Evolutionary conservation across 1,140 invertebrate genomes (phyloP).

Genomic region (Pachyrhynchus sulphureomaculatus): DNA sequence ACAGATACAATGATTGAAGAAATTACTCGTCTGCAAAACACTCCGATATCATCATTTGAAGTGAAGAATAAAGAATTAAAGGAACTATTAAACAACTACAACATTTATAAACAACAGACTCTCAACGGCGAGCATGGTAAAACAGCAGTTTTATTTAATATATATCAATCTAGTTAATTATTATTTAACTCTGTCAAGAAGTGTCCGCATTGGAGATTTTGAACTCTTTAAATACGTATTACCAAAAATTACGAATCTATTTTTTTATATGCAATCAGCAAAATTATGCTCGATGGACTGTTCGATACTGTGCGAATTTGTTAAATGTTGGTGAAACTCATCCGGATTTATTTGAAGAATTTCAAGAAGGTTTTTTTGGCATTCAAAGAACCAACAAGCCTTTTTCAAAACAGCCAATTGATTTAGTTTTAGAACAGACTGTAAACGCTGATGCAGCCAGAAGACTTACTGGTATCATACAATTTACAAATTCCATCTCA

Average conservation of each 20-base stretch:
- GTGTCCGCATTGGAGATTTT: conserved; percentile 42
- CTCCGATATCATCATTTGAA: background rate
- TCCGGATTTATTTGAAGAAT: conserved; percentile 15
- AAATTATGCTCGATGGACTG: conserved; percentile 9
- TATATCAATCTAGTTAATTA: conserved; percentile 42
- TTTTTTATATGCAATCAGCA: conserved; percentile 21
- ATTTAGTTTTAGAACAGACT: conserved; percentile 37
- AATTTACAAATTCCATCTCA: conserved; percentile 38
- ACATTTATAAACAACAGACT: conserved; percentile 34
- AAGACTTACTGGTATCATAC: conserved; percentile 32
- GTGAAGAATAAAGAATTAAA: conserved; percentile 16
- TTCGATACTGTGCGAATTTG: conserved; percentile 17
- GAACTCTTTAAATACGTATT: conserved; percentile 28
- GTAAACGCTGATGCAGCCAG: conserved; percentile 34
- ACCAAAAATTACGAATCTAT: conserved; percentile 23
- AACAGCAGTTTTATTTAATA: conserved; percentile 43
- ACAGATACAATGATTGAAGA: too few species aligned
- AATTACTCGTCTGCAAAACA: too few species aligned
- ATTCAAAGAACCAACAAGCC: conserved; percentile 32
- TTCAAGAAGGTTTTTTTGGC: conserved; percentile 25
- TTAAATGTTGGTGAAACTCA: conserved; percentile 23
- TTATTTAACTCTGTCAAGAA: conserved; percentile 35
- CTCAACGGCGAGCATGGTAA: conserved; percentile 42
- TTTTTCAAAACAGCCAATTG: conserved; percentile 37
- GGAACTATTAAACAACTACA: conserved; percentile 36